Percentiles rank a stretch among this genome's conserved stretches.
These are phyloP conservation scores for Ptychobarbus kaznakovi DNA, from an alignment of 2,797 vertebrate genomes.

Conservation along the genomic window DNA sequence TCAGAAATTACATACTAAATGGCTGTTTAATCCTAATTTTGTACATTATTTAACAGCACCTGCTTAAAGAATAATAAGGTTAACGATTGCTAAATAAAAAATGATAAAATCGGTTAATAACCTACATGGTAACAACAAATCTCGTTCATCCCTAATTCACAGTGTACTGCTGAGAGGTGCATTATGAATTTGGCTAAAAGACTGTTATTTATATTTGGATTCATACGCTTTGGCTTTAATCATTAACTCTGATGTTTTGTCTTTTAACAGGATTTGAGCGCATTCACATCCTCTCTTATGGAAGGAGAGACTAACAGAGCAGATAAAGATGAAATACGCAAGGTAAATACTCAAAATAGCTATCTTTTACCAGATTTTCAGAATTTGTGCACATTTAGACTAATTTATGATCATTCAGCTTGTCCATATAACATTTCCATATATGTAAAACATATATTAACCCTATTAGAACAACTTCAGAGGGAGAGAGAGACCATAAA, in stretches of 20 bases:
- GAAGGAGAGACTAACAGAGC: conserved; percentile 65
- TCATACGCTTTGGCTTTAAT: background rate
- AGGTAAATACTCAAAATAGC: conserved; percentile 59
- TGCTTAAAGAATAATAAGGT: background rate
- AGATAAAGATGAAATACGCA: conserved; percentile 65
- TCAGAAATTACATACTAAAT: background rate
- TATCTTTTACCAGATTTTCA: background rate
- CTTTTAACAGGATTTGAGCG: conserved; percentile 72
- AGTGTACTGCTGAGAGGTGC: background rate
- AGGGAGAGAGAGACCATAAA: too few relatives aligned
- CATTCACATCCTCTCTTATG: conserved; percentile 67
- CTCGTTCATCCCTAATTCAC: background rate
- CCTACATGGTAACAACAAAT: background rate
- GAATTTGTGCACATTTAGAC: background rate
- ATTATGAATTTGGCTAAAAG: background rate
- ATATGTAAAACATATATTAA: too few relatives aligned
- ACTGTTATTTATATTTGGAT: background rate
- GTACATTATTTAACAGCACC: background rate
- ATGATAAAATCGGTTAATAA: background rate
- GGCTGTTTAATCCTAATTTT: background rate
- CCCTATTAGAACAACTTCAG: too few relatives aligned
- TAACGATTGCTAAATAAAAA: background rate
- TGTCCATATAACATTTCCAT: too few relatives aligned
- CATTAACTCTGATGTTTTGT: conserved; percentile 15
- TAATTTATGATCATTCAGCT: background rate